phyloP scores from a whole-genome alignment of 2,797 vertebrate genomes.

The Helarctos malayanus region DNA sequence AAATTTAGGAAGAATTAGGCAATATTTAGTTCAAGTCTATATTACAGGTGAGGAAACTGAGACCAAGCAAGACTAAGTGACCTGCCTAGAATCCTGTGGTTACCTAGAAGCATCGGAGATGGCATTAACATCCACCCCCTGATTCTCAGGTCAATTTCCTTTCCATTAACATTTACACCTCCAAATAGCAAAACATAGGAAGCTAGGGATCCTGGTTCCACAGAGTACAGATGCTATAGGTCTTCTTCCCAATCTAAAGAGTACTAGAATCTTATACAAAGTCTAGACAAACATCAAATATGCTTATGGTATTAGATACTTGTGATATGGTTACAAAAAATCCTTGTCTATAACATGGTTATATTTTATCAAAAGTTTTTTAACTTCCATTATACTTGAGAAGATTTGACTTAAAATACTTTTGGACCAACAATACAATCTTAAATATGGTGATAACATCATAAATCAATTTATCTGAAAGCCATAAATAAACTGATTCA shows the following conservation, averaged over 20 bases:
- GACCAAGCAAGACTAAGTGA: conserved; percentile 27
- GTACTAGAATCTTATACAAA: background rate
- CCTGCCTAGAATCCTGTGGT: background rate
- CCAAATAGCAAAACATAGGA: background rate
- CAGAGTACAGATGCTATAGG: background rate
- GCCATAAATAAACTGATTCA: background rate
- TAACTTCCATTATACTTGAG: conserved; percentile 41
- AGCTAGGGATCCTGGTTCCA: conserved; percentile 12
- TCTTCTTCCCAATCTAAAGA: conserved; percentile 14
- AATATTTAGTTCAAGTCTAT: conserved; percentile 11
- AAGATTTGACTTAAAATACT: conserved; percentile 55
- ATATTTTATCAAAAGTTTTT: background rate
- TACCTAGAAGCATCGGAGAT: background rate
- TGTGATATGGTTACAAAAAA: conserved; percentile 10
- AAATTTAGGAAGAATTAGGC: conserved; percentile 31
- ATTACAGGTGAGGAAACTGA: conserved; percentile 19
- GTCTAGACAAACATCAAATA: conserved; percentile 5
- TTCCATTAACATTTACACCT: conserved; percentile 32
- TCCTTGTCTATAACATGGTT: background rate
- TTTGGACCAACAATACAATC: conserved; percentile 62
- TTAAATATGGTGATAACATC: background rate
- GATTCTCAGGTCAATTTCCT: conserved; percentile 33
- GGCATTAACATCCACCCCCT: conserved; percentile 22
- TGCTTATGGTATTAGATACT: background rate
- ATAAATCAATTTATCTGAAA: conserved; percentile 49